A percentile compares a stretch with the other conserved stretches of the same genome.
These are phyloP conservation scores for Sinonovacula constricta DNA, from an alignment of 1,140 invertebrate genomes.

Conservation along the genomic window DNA sequence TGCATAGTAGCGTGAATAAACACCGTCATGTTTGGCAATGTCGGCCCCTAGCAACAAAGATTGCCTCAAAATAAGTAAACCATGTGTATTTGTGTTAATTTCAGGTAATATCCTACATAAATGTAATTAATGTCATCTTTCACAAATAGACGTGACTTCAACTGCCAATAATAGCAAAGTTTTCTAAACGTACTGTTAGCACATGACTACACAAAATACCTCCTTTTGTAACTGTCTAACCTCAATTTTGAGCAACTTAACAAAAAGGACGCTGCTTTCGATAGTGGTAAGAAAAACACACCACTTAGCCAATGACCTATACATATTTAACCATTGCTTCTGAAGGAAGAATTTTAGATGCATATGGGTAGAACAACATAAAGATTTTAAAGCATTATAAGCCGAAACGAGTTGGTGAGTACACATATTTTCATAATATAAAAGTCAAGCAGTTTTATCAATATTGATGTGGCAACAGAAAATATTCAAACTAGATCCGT, in stretches of 20 bases:
- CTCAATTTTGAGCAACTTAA: too few species aligned
- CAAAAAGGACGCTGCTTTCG: too few species aligned
- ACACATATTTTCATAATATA: neutral
- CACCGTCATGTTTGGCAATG: conserved; percentile 83
- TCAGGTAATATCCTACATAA: neutral
- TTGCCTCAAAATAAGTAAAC: neutral
- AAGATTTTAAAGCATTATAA: neutral
- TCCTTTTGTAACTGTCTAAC: neutral
- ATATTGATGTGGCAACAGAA: neutral
- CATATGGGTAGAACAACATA: neutral
- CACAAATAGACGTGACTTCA: too few species aligned
- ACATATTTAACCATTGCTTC: neutral
- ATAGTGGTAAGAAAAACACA: too few species aligned
- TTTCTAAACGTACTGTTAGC: neutral
- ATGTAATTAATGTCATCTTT: too few species aligned
- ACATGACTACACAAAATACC: neutral
- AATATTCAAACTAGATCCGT: neutral
- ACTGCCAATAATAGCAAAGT: neutral
- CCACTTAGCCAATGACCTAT: too few species aligned
- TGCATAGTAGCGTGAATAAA: conserved; percentile 84
- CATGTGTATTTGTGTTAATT: neutral
- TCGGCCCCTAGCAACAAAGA: conserved; percentile 81
- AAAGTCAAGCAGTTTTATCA: neutral
- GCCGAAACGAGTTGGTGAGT: neutral
- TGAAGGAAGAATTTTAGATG: neutral